Base-by-base conservation (phyloP, 1,140 invertebrate genomes). In the Leptinotarsa defecta region DNA sequence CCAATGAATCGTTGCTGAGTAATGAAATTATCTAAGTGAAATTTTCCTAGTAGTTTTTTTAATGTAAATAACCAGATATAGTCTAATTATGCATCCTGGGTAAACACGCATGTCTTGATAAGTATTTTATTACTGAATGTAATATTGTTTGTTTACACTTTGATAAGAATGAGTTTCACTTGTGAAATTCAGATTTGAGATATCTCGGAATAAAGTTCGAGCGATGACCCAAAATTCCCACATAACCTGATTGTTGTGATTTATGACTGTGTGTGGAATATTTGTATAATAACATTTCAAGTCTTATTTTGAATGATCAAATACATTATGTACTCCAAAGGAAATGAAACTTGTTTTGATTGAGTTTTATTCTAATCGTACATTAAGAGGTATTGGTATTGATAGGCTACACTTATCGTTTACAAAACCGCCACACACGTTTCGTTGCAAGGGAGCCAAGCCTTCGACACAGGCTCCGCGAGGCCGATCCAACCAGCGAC, bases 91-190 rank as follows among this genome's bases (percentile, higher is more conserved):
- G 52, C 52, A 57, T 57, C 17, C 5, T 19, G 52, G 52, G 52
- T 57, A 57, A 57, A 57, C 52, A 57, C n/a, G 52, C n/a, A 57
- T 19, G 52, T n/a, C n/a, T 19, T 57, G 52, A 57, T 57, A 57
- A 57, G 52, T 57, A 57, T 57, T 57, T 57, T 19, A 57, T 17
- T 57, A 57, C 52, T 57, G 52, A 57, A 57, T 57, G 52, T 57
- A 17, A 57, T 57, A 8, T 57, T 57, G n/a, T 57, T 57, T 57
- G 52, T 57, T 57, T 57, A 57, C n/a, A n/a, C 52, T 57, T 57
- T 57, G 52, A 57, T 57, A 57, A 57, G 52, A 13, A 57, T 57
- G 13, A 57, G 52, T 57, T 57, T 57, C 52, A 57, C 52, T 57
- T 57, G 52, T 57, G 52, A 57, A 57, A 57, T 57, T 57, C 52